Conservation (phyloP, 2,113 vertebrate genomes). For the Parus major region DNA sequence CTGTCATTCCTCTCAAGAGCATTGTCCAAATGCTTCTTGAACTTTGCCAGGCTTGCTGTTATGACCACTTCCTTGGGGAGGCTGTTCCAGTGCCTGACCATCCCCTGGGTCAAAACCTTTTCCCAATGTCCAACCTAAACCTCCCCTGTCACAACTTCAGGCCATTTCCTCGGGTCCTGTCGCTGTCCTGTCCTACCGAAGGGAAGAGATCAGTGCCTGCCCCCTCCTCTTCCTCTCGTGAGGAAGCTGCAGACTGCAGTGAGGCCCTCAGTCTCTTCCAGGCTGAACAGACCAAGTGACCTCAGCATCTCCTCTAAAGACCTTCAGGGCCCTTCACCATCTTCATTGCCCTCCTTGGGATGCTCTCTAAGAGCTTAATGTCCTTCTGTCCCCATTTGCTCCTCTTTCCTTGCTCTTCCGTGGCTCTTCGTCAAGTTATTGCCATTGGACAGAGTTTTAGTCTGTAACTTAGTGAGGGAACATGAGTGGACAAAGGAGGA, state of each 20-base stretch:
- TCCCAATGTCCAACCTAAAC: fast-evolving
- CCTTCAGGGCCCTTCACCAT: background rate
- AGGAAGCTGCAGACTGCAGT: background rate
- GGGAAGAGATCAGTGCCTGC: background rate
- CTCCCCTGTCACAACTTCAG: background rate
- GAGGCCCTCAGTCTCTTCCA: background rate
- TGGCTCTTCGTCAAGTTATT: background rate
- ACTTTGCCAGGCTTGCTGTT: background rate
- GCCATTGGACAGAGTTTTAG: background rate
- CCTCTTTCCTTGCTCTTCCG: background rate
- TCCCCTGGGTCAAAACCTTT: background rate
- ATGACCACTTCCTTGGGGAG: too few relatives aligned
- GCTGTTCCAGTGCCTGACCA: background rate
- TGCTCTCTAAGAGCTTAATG: background rate
- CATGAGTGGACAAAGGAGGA: background rate
- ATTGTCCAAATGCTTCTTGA: background rate
- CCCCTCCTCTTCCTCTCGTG: background rate
- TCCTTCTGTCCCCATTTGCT: background rate
- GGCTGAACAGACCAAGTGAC: background rate
- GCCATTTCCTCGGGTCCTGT: background rate
- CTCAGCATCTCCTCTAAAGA: background rate
- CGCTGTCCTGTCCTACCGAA: background rate
- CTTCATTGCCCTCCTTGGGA: background rate
- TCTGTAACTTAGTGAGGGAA: background rate
- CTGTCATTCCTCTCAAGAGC: too few relatives aligned